phyloP scores from a whole-genome alignment of 2,888 invertebrate species.

The Nymphalis c-album region DNA sequence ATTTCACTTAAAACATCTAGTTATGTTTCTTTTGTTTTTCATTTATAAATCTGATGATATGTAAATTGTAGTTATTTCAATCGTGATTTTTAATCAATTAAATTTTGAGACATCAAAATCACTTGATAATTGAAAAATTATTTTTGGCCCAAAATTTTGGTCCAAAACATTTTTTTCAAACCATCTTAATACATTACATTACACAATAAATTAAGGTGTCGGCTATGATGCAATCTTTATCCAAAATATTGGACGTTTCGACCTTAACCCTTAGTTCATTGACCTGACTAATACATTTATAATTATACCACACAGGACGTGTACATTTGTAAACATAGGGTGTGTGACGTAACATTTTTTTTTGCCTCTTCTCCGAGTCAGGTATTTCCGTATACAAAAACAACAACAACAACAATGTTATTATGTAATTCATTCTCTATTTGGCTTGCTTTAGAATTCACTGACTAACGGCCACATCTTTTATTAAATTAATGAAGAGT shows the following conservation, averaged over 20 bases:
- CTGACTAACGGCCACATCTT: not conserved
- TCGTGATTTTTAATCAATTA: too few relatives aligned
- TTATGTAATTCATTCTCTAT: constrained; percentile 1
- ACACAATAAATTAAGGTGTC: not conserved
- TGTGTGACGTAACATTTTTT: constrained; percentile 61
- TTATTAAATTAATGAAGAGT: not conserved
- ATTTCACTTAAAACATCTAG: too few relatives aligned
- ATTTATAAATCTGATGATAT: too few relatives aligned
- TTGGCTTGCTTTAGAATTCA: not conserved
- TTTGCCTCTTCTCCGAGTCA: constrained; percentile 31
- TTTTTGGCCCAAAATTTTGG: too few relatives aligned
- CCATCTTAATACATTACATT: not conserved
- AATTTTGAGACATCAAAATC: too few relatives aligned
- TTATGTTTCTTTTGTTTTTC: too few relatives aligned
- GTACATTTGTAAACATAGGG: constrained; percentile 71
- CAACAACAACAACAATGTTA: constrained; percentile 13
- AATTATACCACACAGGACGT: constrained; percentile 64
- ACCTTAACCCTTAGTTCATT: constrained; percentile 68
- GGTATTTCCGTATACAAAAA: constrained; percentile 24
- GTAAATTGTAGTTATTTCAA: too few relatives aligned
- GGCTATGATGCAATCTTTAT: constrained; percentile 10
- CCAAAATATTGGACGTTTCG: constrained; percentile 49
- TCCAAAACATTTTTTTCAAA: not conserved
- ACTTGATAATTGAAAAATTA: too few relatives aligned
- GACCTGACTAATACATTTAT: constrained; percentile 80